Base-by-base conservation (phyloP, 2,113 vertebrate species). In the Cheirogaleus medius region DNA sequence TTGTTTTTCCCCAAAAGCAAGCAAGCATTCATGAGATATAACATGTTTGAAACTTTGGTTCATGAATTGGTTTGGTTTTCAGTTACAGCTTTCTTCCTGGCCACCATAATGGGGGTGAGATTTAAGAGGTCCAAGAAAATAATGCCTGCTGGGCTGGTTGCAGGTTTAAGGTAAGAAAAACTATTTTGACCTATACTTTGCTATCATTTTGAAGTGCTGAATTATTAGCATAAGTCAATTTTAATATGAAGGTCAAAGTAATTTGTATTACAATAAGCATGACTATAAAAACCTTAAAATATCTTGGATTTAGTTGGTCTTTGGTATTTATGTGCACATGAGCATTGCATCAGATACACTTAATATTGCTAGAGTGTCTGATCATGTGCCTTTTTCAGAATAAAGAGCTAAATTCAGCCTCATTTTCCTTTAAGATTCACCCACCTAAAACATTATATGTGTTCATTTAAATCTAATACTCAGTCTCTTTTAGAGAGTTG, bases 91-190 rank as follows among this genome's bases (percentile, higher is more conserved):
- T 99, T 99, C 97, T 78, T 98, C 86, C 98, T 99, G 93, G 98
- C 99, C 64, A 83, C 99, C 84, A 97, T 99, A 83, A 99, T 99
- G 99, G 99, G 99, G 97, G 98, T 99, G 97, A 99, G 99, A 97
- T 99, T 99, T 98, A 99, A 99, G 98, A 99, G 99, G 88, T 99
- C 99, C 97, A 99, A 99, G 89, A 99, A 99, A 97, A 44, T 99
- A 91, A 98, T 99, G 98, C 99, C 99, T 81, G 99, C 99, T 0
- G 99, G 99, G 68, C 91, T 99, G 21, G 97, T 99, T 96, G 96
- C 99, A 17, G 99, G 98, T 37, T 97, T 99, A 87, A 99, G 99
- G 99, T 99, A 98, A 98, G 94, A 86, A 52, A 49, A 39, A 39
- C 68, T 54, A 6, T 89, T 90, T 94, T 66, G n/a, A 32, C 34